Base-by-base conservation (phyloP, 2,888 invertebrate species). In the Andrena chrysosceles region DNA sequence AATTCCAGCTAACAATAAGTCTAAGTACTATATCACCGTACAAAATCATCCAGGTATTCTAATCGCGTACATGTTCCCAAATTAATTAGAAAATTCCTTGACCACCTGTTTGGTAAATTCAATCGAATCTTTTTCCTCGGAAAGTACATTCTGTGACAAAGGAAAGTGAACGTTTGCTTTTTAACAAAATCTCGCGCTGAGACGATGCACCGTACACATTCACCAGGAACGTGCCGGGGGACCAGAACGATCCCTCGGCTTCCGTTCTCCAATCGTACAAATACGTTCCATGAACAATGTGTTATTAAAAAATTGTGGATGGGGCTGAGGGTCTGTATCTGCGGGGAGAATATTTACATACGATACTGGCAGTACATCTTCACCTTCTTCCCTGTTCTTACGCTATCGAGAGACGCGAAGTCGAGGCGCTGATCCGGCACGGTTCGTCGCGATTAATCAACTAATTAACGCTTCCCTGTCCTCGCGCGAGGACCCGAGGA, bases 361-460 rank as follows among this genome's bases (percentile, higher is more conserved):
- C 85, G 90, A 91, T 92, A 93, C 91, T 93, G 93, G 93, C 93
- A 92, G 91, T 93, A 91, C 87, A 83, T 87, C 82, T 81, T 87
- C 70, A 56, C 49, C 77, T 75, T 68, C 63, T 54, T 64, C 81
- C 72, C 20, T 66, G 48, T 52, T 62, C 77, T 70, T 68, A 63
- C 83, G 68, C 72, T 54, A 71, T 42, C 62, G 72, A 66, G 48
- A 78, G 77, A 81, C 79, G 67, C 69, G 33, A 62, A 63, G 42
- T 49, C 64, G 67, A 49, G 66, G 26, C 26, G n/a, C 49, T 29
- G 71, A 77, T 69, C 49, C 59, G 48, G 67, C 31, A 70, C 62
- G 33, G 52, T 67, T 63, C 70, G 29, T 71, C 62, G 71, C 10
- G 62, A 63, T 70, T 60, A 73, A 85, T 70, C 33, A 81, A 78